Base-by-base conservation (phyloP, 2,888 invertebrate genomes). In the Colletes collaris region DNA sequence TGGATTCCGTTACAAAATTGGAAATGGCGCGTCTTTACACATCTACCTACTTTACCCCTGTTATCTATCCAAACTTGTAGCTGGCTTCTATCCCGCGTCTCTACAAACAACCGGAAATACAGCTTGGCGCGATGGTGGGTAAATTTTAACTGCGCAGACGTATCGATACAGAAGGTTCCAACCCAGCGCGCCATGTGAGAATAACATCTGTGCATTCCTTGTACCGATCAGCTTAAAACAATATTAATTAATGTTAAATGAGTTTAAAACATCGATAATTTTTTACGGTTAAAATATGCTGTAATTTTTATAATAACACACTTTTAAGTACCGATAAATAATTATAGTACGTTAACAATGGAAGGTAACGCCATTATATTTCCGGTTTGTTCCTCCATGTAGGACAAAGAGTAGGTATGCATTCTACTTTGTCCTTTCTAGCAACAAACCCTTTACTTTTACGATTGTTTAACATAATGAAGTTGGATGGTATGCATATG, bases 21-120 rank as follows among this genome's bases (percentile, higher is more conserved):
- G 37, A 56, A 66, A 44, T 50, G 5, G 11, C 27, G 4, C 40
- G 40, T n/a, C 5, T 19, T 8, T n/a, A 27, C 11, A 10, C 35
- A 52, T 7, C 40, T 40, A 40, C 40, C 37, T 52, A 11, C 3
- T n/a, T 13, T 19, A 10, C 8, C 4, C 10, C 11, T 13, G 3
- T 56, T 72, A 55, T 64, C 8, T 64, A 49, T 56, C 53, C 55
- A 55, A n/a, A 64, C 11, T 10, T 6, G 19, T 46, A 63, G 13
- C 19, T 2, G 35, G 50, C 49, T 65, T 66, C 60, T 37, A 40
- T 46, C 56, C 55, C 58, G 53, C 62, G 49, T 52, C 49, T 35
- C 52, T 13, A 37, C 53, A 67, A 77, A 79, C 70, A 66, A 63
- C 46, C 58, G 13, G 44, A 50, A 63, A n/a, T 44, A 16, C 59